Conservation (phyloP, 2,888 invertebrate genomes). For the Deladenus siricidicola region DNA sequence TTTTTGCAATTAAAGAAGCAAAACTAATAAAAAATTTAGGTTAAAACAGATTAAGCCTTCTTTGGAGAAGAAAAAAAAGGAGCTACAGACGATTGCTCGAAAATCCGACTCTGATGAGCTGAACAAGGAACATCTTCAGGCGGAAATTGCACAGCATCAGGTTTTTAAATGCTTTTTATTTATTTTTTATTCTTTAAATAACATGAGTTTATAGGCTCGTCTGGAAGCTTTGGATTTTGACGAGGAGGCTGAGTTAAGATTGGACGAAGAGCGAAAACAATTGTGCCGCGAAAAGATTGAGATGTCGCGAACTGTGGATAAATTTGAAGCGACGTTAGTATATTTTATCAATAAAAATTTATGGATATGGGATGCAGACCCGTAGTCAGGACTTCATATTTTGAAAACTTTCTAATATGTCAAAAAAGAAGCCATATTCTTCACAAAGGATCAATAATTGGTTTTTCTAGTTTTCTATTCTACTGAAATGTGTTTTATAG, state of each 20-base stretch:
- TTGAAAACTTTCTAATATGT: too few species aligned
- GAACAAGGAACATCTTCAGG: constrained; percentile 35
- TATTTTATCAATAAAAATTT: neutral
- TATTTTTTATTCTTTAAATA: too few species aligned
- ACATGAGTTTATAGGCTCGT: constrained; percentile 21
- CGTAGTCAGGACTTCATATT: too few species aligned
- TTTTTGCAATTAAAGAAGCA: neutral
- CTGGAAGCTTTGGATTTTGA: constrained; percentile 25
- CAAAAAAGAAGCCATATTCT: too few species aligned
- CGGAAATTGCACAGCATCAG: constrained; percentile 14
- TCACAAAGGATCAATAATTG: too few species aligned
- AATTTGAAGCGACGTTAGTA: constrained; percentile 12
- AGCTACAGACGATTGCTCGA: constrained; percentile 12
- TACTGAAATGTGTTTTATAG: too few species aligned
- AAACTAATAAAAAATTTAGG: neutral
- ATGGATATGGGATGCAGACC: too few species aligned
- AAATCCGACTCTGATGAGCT: constrained; percentile 18
- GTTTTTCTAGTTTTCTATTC: too few species aligned
- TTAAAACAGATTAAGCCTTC: constrained; percentile 48
- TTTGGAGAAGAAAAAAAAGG: constrained; percentile 21
- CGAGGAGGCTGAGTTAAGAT: constrained; percentile 9
- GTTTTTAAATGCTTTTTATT: neutral
- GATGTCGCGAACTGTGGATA: neutral
- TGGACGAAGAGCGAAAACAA: constrained; percentile 12
- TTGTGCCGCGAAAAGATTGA: constrained; percentile 4